Conservation (phyloP, 2,888 invertebrate species). For the Atrina japonica region DNA sequence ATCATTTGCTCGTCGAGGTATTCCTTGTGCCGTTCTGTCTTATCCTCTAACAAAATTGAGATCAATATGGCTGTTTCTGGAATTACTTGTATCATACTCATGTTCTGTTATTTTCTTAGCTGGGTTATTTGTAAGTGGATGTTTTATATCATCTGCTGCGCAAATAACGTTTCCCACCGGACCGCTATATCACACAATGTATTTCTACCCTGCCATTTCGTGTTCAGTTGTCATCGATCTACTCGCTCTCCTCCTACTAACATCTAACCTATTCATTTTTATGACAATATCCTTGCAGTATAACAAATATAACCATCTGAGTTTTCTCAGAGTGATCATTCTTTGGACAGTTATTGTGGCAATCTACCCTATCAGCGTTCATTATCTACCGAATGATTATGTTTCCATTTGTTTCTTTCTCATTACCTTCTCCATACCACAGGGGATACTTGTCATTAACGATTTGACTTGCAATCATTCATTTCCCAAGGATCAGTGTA, state of each 20-base stretch:
- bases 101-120: constrained; percentile 37
- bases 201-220: no score
- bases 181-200: no score
- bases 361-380: no score
- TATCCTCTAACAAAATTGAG: constrained; percentile 62
- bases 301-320: neutral
- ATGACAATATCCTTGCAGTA: neutral
- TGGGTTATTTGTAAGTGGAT: neutral
- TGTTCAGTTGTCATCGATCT: neutral
- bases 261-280: constrained; percentile 8
- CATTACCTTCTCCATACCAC: constrained; percentile 41
- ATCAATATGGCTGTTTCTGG: constrained; percentile 46
- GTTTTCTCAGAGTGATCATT: no score
- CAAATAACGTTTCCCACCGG: no score
- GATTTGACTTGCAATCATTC: constrained; percentile 29
- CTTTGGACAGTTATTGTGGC: no score
- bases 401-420: neutral
- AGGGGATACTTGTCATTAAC: constrained; percentile 45
- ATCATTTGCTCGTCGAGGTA: constrained; percentile 53
- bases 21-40: constrained; percentile 64
- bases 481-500: constrained; percentile 47
- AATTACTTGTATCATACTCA: constrained; percentile 56
- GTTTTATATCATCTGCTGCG: no score
- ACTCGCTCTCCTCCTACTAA: neutral
- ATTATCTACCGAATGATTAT: neutral